phyloP scores from a whole-genome alignment of 2,797 vertebrate species.

The Lepus townsendii region DNA sequence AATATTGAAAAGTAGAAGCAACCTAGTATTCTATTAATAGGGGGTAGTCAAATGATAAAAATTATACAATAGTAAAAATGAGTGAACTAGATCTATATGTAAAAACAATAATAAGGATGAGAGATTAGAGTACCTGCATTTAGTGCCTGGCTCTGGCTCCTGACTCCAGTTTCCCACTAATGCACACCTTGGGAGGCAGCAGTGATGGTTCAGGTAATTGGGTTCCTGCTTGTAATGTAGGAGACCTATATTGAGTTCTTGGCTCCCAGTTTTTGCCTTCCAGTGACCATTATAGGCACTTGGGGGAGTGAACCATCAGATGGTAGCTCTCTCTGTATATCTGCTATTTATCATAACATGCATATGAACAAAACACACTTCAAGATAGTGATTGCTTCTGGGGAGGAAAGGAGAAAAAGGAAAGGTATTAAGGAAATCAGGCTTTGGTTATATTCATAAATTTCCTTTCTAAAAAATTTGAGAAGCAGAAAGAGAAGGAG shows the following conservation, averaged over 20 bases:
- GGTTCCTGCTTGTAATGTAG: no score
- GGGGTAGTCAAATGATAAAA: background rate
- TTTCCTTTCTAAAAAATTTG: background rate
- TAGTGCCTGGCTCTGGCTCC: no score
- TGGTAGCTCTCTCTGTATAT: no score
- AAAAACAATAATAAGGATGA: background rate
- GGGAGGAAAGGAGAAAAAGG: background rate
- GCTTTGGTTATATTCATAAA: background rate
- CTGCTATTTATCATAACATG: background rate
- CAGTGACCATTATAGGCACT: no score
- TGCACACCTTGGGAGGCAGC: no score
- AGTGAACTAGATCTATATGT: background rate
- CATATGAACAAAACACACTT: background rate
- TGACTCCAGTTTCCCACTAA: no score
- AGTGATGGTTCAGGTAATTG: no score
- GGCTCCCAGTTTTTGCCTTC: no score
- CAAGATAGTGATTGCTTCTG: background rate
- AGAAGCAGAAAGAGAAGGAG: background rate
- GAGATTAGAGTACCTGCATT: no score
- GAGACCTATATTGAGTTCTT: no score
- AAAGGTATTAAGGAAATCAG: background rate
- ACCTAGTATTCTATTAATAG: background rate
- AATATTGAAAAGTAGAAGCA: background rate
- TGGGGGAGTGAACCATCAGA: no score
- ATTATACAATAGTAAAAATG: slow-evolving; percentile 22